A percentile compares a stretch with the other conserved stretches of the same genome.
Evolutionary conservation across 2,888 invertebrate species (phyloP).

Genomic region (Lasioglossum oenotherae): DNA sequence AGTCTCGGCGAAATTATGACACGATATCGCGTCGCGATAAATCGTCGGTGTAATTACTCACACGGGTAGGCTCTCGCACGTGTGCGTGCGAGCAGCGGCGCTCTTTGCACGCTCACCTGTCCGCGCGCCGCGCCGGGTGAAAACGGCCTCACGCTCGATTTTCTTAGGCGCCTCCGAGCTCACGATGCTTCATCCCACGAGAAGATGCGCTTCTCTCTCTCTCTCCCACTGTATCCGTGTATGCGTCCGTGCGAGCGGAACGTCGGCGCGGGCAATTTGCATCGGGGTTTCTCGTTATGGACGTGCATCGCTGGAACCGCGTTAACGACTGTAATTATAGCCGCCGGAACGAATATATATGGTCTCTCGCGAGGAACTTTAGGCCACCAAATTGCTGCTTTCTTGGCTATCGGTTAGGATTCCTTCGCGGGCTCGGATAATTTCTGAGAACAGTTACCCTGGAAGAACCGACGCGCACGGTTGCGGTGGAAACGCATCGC

Average conservation of each 20-base stretch:
- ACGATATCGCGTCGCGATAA: constrained; percentile 73
- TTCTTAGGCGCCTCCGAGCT: constrained; percentile 46
- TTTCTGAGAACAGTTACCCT: neutral
- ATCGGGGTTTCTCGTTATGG: constrained; percentile 39
- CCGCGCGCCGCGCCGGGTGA: neutral
- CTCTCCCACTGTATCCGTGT: neutral
- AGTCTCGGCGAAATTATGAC: constrained; percentile 67
- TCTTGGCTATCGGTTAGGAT: neutral
- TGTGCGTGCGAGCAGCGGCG: neutral
- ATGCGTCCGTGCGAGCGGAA: constrained; percentile 24
- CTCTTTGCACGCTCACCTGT: constrained; percentile 35
- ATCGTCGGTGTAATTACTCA: constrained; percentile 70
- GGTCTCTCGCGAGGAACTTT: constrained; percentile 1
- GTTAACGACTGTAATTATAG: constrained; percentile 13
- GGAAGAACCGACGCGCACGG: neutral
- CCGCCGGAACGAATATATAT: constrained; percentile 10
- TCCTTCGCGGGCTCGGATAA: neutral
- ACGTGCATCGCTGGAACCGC: neutral
- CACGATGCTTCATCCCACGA: constrained; percentile 26
- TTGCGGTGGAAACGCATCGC: neutral
- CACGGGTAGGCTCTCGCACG: constrained; percentile 12
- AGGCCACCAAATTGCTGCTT: constrained; percentile 6
- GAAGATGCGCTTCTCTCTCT: constrained; percentile 3
- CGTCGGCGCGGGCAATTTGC: constrained; percentile 60
- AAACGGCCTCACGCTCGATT: constrained; percentile 21